These are phyloP conservation scores for Cercopithecus mona DNA, from an alignment of 2,113 vertebrate species.

Conservation along the genomic window DNA sequence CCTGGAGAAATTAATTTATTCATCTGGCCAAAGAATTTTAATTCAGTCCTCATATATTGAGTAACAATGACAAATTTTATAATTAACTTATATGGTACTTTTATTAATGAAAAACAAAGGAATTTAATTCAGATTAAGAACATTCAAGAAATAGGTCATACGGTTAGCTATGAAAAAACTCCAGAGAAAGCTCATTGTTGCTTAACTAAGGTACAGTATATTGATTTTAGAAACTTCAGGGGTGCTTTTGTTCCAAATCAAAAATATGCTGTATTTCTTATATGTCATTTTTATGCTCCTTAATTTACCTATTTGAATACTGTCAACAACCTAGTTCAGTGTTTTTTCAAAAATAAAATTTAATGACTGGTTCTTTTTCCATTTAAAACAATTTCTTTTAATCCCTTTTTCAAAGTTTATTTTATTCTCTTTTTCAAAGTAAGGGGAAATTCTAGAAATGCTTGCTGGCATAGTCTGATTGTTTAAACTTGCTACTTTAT, in stretches of 20 bases:
- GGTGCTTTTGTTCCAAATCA: constrained; percentile 41
- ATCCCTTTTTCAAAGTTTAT: constrained; percentile 16
- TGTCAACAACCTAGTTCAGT: background rate
- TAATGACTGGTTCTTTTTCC: constrained; percentile 39
- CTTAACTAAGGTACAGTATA: constrained; percentile 35
- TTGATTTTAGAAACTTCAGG: constrained; percentile 41
- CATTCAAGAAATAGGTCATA: constrained; percentile 44
- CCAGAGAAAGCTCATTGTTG: constrained; percentile 59
- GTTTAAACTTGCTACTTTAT: constrained; percentile 50
- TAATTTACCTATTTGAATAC: constrained; percentile 52
- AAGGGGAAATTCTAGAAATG: constrained; percentile 53
- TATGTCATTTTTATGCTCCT: constrained; percentile 44
- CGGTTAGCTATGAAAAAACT: constrained; percentile 31
- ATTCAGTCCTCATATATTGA: constrained; percentile 26
- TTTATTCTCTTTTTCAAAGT: constrained; percentile 35
- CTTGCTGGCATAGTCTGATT: background rate
- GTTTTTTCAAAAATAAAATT: constrained; percentile 60
- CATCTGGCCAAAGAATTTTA: constrained; percentile 14
- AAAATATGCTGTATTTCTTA: constrained; percentile 57
- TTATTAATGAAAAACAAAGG: constrained; percentile 53
- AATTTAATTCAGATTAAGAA: constrained; percentile 62
- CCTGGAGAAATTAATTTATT: constrained; percentile 49
- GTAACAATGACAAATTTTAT: constrained; percentile 20
- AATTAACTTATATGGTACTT: constrained; percentile 44
- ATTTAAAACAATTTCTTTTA: background rate